Evolutionary conservation across 2,888 invertebrate genomes (phyloP).

Genomic region (Ennomos quercinarius): DNA sequence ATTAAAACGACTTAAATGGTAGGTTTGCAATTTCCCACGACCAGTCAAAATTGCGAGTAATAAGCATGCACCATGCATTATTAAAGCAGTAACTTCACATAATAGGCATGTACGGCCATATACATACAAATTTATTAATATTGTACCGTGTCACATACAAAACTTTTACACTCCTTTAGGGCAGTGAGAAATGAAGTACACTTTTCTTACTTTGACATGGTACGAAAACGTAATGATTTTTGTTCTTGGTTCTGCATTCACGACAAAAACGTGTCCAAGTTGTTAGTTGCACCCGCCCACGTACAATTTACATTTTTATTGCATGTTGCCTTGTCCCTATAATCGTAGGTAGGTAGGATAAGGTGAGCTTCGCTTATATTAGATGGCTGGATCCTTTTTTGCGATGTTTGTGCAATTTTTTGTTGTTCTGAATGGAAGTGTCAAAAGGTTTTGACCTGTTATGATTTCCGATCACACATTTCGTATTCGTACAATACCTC

Average conservation of each 20-base stretch:
- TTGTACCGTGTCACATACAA: constrained; percentile 18
- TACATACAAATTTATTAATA: neutral
- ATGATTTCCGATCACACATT: no score
- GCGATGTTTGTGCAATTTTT: constrained; percentile 4
- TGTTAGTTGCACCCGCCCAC: constrained; percentile 49
- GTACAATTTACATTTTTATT: constrained; percentile 65
- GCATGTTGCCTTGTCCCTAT: constrained; percentile 45
- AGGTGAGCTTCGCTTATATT: constrained; percentile 15
- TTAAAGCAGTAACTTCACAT: constrained; percentile 26
- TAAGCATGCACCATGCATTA: constrained; percentile 31
- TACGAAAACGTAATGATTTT: constrained; percentile 21
- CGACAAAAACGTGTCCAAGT: constrained; percentile 33
- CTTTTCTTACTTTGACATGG: constrained; percentile 11
- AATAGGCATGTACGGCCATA: constrained; percentile 23
- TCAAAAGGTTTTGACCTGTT: no score
- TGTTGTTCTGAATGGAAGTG: neutral
- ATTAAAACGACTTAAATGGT: constrained; percentile 13
- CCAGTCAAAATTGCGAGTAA: constrained; percentile 28
- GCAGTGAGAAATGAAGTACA: no score
- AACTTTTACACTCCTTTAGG: neutral
- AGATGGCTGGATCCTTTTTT: constrained; percentile 16
- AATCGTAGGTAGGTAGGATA: constrained; percentile 28
- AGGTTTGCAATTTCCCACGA: constrained; percentile 14
- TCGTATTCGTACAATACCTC: no score
- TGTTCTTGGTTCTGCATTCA: constrained; percentile 35